phyloP scores from a whole-genome alignment of 2,797 vertebrate species.

The Notoglanidium macrostoma region DNA sequence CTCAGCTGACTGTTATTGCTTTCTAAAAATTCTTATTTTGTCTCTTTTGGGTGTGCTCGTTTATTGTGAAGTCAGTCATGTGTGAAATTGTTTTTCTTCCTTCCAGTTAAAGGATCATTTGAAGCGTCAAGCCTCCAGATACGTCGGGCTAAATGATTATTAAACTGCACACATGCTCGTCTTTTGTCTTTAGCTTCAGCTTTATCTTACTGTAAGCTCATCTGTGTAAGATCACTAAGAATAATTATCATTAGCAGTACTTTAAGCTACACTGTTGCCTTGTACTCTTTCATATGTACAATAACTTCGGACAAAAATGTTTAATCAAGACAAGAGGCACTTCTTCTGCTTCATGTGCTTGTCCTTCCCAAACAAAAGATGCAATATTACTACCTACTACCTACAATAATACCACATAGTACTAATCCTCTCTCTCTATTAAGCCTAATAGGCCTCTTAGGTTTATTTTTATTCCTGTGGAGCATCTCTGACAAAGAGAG shows the following conservation, averaged over 20 bases:
- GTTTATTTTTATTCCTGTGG: neutral
- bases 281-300: neutral
- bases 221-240: neutral
- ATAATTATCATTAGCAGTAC: neutral
- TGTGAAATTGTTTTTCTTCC: constrained; percentile 75
- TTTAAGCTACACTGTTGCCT: too few species aligned
- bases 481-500: neutral
- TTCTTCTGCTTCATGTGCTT: neutral
- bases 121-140: constrained; percentile 59
- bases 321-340: neutral
- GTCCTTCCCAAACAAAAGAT: neutral
- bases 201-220: neutral
- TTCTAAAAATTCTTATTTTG: constrained; percentile 41
- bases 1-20: constrained; percentile 61
- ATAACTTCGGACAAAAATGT: neutral
- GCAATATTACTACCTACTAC: too few species aligned
- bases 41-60: constrained; percentile 63
- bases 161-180: constrained; percentile 26
- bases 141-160: constrained; percentile 64
- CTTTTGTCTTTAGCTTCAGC: constrained; percentile 30
- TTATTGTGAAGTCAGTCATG: constrained; percentile 67
- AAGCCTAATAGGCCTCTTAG: neutral
- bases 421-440: too few species aligned
- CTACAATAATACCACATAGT: neutral
- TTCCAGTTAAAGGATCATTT: constrained; percentile 67